These are phyloP conservation scores for Triplophysa bombifrons DNA, from an alignment of 2,797 vertebrate species.

Conservation along the genomic window DNA sequence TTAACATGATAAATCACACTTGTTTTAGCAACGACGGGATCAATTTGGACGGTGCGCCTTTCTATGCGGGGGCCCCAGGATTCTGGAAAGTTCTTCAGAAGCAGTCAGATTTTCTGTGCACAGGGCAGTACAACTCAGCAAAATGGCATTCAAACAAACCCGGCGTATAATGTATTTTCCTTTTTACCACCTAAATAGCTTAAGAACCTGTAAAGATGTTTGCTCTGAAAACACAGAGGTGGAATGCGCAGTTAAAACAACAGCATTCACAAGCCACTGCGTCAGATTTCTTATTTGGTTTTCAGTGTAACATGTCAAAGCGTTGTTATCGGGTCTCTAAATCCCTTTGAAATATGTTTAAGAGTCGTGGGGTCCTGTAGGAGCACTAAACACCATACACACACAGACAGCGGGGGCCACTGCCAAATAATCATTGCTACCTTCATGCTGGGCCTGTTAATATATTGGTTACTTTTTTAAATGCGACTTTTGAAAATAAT, in stretches of 20 bases:
- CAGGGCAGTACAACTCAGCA: constrained; percentile 48
- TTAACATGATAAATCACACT: constrained; percentile 52
- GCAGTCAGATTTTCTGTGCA: constrained; percentile 55
- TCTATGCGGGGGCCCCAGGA: constrained; percentile 42
- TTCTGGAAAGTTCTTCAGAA: constrained; percentile 55
- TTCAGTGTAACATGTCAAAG: constrained; percentile 54
- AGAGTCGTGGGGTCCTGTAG: constrained; percentile 36
- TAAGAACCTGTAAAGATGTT: constrained; percentile 57
- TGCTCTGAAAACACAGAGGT: constrained; percentile 57
- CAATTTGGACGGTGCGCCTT: constrained; percentile 47
- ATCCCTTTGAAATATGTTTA: constrained; percentile 51
- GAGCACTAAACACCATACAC: constrained; percentile 42
- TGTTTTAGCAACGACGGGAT: constrained; percentile 57
- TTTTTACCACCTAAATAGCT: constrained; percentile 45
- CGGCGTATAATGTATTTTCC: constrained; percentile 42
- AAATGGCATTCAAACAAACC: constrained; percentile 54
- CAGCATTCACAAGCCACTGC: constrained; percentile 44
- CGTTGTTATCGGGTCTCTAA: constrained; percentile 53
- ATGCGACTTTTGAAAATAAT: constrained; percentile 20
- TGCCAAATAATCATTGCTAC: constrained; percentile 50
- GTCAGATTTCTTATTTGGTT: constrained; percentile 52
- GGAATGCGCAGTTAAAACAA: constrained; percentile 50
- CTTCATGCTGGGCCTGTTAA: constrained; percentile 45
- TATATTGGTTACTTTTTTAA: constrained; percentile 36
- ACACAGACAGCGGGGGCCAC: constrained; percentile 21